Conservation (phyloP, 1,140 invertebrate species). For the Heliconius eleuchia region DNA sequence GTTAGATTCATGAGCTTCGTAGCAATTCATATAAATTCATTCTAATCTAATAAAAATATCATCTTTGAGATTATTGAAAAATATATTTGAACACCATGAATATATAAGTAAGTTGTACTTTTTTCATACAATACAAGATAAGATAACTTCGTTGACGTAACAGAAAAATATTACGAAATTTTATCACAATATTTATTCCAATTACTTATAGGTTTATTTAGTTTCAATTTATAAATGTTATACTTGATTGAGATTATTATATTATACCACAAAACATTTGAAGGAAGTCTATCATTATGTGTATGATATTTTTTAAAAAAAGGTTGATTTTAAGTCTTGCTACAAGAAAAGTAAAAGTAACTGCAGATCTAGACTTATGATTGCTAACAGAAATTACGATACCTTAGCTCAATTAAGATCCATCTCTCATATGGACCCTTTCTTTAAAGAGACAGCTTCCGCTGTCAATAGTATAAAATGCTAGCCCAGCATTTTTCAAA, state of each 20-base stretch:
- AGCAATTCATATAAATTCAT: too few species aligned
- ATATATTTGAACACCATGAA: too few species aligned
- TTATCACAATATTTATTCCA: background rate
- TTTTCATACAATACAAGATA: background rate
- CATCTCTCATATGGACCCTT: slow-evolving; percentile 49
- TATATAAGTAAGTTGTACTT: background rate
- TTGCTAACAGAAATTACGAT: slow-evolving; percentile 17
- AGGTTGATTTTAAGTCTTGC: background rate
- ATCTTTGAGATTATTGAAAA: too few species aligned
- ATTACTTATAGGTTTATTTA: background rate
- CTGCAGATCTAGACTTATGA: slow-evolving; percentile 4
- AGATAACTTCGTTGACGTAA: background rate
- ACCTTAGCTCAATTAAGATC: slow-evolving; percentile 20
- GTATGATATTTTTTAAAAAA: background rate
- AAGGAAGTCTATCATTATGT: background rate
- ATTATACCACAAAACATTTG: background rate
- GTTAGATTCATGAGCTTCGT: too few species aligned
- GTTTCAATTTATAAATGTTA: too few species aligned
- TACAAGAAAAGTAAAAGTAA: slow-evolving; percentile 29
- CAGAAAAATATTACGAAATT: background rate
- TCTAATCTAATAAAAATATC: too few species aligned
- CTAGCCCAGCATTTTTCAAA: slow-evolving; percentile 27
- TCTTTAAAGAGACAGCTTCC: slow-evolving; percentile 45
- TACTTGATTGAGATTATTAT: background rate
- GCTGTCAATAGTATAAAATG: slow-evolving; percentile 59